Conservation (phyloP, 2,888 invertebrate genomes). For the Diaperis boleti region DNA sequence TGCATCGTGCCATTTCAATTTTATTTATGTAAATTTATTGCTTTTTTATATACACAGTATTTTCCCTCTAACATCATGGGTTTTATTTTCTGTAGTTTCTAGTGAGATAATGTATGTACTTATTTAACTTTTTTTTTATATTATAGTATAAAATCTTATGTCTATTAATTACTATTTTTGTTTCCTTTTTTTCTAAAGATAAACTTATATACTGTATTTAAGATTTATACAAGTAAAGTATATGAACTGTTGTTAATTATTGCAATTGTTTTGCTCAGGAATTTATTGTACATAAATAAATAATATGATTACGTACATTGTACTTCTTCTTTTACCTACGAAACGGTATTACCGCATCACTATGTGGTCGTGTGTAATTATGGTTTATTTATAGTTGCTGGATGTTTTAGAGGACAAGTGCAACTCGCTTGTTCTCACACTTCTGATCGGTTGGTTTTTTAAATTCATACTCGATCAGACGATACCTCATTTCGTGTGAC, state of each 20-base stretch:
- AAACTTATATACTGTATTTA: constrained; percentile 48
- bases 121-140: constrained; percentile 39
- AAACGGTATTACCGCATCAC: constrained; percentile 28
- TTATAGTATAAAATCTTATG: constrained; percentile 7
- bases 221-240: constrained; percentile 52
- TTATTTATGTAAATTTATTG: constrained; percentile 31
- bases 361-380: constrained; percentile 33
- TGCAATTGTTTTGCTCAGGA: constrained; percentile 64
- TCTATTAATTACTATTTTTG: constrained; percentile 49
- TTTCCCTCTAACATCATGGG: constrained; percentile 17
- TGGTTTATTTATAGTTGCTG: constrained; percentile 35
- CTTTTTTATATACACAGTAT: constrained; percentile 30
- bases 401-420: constrained; percentile 27
- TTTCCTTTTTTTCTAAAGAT: constrained; percentile 46
- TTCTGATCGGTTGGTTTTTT: no score
- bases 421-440: constrained; percentile 23
- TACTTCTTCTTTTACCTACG: constrained; percentile 9
- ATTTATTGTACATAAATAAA: constrained; percentile 59
- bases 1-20: constrained; percentile 49
- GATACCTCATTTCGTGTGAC: no score
- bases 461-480: no score
- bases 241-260: constrained; percentile 53
- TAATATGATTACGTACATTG: constrained; percentile 33
- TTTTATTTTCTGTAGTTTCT: constrained; percentile 35
- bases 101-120: constrained; percentile 40